phyloP scores from a whole-genome alignment of 2,888 invertebrate genomes.

The Acrobasis suavella region DNA sequence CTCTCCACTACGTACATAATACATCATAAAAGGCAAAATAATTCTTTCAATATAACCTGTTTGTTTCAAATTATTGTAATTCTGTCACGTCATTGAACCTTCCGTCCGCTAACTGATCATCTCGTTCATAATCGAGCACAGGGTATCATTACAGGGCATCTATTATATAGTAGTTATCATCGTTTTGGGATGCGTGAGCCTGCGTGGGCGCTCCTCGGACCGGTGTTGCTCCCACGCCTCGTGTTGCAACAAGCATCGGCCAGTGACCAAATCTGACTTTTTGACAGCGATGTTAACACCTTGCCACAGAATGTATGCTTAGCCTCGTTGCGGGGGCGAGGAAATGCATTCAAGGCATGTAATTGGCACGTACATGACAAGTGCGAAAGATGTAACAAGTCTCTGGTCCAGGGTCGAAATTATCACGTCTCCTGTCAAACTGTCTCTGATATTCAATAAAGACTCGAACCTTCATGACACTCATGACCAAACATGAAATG shows the following conservation, averaged over 20 bases:
- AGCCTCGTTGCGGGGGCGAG: neutral
- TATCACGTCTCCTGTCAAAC: constrained; percentile 2
- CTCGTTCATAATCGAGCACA: constrained; percentile 22
- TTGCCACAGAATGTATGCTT: constrained; percentile 11
- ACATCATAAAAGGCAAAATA: too few species aligned
- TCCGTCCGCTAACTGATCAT: constrained; percentile 22
- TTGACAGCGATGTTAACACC: constrained; percentile 14
- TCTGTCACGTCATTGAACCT: constrained; percentile 14
- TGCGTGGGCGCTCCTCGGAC: constrained; percentile 32
- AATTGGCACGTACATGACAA: constrained; percentile 17
- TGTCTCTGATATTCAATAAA: neutral
- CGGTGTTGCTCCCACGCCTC: constrained; percentile 32
- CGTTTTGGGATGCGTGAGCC: constrained; percentile 31
- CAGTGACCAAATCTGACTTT: constrained; percentile 15
- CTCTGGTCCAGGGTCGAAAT: neutral
- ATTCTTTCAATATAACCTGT: neutral
- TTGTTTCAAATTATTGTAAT: neutral
- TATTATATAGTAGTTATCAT: constrained; percentile 28
- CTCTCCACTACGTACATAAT: too few species aligned
- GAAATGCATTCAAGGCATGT: constrained; percentile 13
- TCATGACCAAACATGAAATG: too few species aligned
- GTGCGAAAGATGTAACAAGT: constrained; percentile 10
- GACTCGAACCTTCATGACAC: neutral
- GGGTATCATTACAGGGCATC: constrained; percentile 28
- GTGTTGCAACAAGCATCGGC: constrained; percentile 23